These are phyloP conservation scores for Ophioderma brevispina DNA, from an alignment of 35 echinoderm and acorn worm species.

Conservation along the genomic window DNA sequence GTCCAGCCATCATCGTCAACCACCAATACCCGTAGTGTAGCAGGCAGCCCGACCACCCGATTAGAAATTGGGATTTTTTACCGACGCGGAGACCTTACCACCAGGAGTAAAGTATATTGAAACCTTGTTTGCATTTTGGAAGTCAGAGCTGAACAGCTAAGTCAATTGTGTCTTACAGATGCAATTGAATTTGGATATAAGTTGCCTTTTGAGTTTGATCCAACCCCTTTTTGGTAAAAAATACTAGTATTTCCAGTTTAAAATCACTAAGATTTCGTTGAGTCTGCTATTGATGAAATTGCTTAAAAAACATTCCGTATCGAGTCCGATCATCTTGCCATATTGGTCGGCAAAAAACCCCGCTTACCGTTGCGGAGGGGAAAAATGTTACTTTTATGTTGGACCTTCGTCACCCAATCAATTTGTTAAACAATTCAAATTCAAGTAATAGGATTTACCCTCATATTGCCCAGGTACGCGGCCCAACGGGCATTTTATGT, in stretches of 20 bases:
- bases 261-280: slow-evolving; percentile 16
- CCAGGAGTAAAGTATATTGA: slow-evolving; percentile 2
- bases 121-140: background rate
- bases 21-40: background rate
- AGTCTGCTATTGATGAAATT: slow-evolving; percentile 15
- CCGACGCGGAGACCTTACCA: background rate
- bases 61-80: slow-evolving; percentile 9
- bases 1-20: background rate
- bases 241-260: slow-evolving; percentile 26
- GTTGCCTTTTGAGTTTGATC: slow-evolving; percentile 1
- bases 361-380: slow-evolving; percentile 41
- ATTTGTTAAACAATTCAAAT: slow-evolving; percentile 29
- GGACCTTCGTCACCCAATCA: slow-evolving; percentile 36
- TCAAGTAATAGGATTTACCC: slow-evolving; percentile 36
- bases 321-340: background rate
- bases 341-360: slow-evolving; percentile 39
- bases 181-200: slow-evolving; percentile 25
- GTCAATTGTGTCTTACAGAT: background rate
- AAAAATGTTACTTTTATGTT: slow-evolving; percentile 28
- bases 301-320: background rate
- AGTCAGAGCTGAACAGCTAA: background rate
- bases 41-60: background rate
- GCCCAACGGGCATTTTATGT: background rate
- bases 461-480: background rate
- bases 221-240: background rate